These are phyloP conservation scores for Rallus crepitans DNA, from an alignment of 2,797 vertebrate genomes.

Conservation along the genomic window DNA sequence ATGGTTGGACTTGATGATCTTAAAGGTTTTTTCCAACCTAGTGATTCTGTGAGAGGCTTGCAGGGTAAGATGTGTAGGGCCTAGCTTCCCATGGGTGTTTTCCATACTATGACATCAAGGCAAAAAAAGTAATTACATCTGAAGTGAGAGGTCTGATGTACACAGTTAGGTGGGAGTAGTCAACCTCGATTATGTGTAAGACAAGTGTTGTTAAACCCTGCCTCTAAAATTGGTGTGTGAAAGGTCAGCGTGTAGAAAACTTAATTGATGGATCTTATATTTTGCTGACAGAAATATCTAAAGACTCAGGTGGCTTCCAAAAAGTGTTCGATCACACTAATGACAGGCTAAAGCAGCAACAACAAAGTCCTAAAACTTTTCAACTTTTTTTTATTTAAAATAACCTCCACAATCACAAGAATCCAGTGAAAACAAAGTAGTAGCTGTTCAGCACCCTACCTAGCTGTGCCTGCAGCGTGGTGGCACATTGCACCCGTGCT, in stretches of 20 bases:
- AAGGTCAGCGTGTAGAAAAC: not conserved
- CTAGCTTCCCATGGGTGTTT: not conserved
- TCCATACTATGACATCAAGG: not conserved
- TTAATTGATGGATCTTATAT: not conserved
- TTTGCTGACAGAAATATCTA: not conserved
- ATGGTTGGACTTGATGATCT: too few species aligned
- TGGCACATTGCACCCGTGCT: not conserved
- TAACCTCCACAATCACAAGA: not conserved
- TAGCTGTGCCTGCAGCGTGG: not conserved
- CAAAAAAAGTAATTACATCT: not conserved
- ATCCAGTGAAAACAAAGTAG: not conserved
- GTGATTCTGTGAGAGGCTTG: not conserved
- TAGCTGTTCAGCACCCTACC: not conserved
- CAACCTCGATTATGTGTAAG: not conserved
- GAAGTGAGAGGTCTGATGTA: not conserved
- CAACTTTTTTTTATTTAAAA: too few species aligned
- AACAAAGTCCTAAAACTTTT: not conserved
- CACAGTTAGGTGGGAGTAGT: not conserved
- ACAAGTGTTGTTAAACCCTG: not conserved
- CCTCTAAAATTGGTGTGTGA: not conserved
- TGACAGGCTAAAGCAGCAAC: not conserved
- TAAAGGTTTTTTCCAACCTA: too few species aligned
- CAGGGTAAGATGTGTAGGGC: not conserved
- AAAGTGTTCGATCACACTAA: not conserved
- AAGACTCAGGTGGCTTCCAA: not conserved